These are phyloP conservation scores for Pipistrellus kuhlii DNA, from an alignment of 2,797 vertebrate species.

Conservation along the genomic window DNA sequence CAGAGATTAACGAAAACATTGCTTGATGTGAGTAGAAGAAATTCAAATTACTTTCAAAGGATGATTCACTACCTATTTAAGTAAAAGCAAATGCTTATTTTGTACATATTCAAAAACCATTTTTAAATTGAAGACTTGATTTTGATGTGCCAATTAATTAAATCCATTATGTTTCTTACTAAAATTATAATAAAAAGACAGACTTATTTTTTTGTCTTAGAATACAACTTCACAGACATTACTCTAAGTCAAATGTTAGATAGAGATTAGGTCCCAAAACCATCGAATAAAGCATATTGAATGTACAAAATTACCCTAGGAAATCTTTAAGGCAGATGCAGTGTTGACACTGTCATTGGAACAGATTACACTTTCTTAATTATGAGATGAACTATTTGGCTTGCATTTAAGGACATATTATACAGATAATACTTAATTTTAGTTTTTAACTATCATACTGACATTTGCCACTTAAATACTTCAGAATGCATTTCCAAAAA, in stretches of 20 bases:
- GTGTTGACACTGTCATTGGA: not conserved
- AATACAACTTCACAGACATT: constrained; percentile 19
- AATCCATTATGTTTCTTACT: constrained; percentile 49
- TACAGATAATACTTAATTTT: not conserved
- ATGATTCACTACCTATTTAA: not conserved
- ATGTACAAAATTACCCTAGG: not conserved
- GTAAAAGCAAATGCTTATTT: constrained; percentile 47
- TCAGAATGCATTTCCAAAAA: not conserved
- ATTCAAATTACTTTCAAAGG: not conserved
- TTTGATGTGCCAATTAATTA: constrained; percentile 27
- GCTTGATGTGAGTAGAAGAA: constrained; percentile 89
- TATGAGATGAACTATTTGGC: not conserved
- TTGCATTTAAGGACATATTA: not conserved
- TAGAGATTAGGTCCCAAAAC: not conserved
- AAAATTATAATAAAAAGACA: constrained; percentile 41
- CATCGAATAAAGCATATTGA: not conserved
- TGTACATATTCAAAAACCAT: not conserved
- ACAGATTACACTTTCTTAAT: not conserved
- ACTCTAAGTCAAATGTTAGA: not conserved
- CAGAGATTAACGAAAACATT: constrained; percentile 86
- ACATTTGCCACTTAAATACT: not conserved
- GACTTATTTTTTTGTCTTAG: constrained; percentile 10
- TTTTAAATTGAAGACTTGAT: constrained; percentile 30
- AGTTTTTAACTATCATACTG: not conserved
- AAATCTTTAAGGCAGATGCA: not conserved